Percentiles rank a stretch among this genome's conserved stretches.
Conservation (phyloP, 2,797 vertebrate species). For the Australoheros facetus region DNA sequence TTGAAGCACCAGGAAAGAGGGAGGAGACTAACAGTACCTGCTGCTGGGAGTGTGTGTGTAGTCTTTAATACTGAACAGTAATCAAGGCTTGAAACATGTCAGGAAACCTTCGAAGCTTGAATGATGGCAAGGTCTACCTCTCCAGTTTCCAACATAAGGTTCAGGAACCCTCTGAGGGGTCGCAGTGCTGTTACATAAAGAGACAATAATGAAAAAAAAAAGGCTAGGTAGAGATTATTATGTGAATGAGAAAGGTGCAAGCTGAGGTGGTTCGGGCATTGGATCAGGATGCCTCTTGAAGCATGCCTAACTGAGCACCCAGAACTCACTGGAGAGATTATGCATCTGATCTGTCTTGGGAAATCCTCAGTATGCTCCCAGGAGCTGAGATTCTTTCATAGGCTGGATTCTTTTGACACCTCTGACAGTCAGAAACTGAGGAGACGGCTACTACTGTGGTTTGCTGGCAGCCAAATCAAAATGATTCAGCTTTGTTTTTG, state of each 20-base stretch:
- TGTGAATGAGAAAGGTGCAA: not conserved
- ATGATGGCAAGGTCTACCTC: not conserved
- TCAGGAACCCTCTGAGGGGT: not conserved
- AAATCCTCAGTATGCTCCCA: not conserved
- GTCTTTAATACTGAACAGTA: not conserved
- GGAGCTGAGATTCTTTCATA: not conserved
- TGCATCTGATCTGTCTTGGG: not conserved
- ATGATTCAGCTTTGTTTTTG: not conserved
- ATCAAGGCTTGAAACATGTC: not conserved
- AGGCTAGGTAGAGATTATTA: not conserved
- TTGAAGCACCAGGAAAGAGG: constrained; percentile 63
- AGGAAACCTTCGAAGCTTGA: not conserved
- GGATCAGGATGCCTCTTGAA: not conserved
- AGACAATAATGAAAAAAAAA: not conserved
- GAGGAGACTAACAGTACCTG: constrained; percentile 61
- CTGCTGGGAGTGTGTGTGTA: constrained; percentile 35
- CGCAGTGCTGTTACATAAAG: not conserved
- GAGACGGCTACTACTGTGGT: not conserved
- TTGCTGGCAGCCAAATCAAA: not conserved
- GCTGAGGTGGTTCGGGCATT: not conserved
- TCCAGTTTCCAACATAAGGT: not conserved
- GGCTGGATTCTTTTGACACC: not conserved
- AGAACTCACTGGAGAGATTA: not conserved
- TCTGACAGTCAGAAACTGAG: not conserved
- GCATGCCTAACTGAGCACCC: not conserved